Base-by-base conservation (phyloP, 2,888 invertebrate species). In the Drosophila mayaguana region DNA sequence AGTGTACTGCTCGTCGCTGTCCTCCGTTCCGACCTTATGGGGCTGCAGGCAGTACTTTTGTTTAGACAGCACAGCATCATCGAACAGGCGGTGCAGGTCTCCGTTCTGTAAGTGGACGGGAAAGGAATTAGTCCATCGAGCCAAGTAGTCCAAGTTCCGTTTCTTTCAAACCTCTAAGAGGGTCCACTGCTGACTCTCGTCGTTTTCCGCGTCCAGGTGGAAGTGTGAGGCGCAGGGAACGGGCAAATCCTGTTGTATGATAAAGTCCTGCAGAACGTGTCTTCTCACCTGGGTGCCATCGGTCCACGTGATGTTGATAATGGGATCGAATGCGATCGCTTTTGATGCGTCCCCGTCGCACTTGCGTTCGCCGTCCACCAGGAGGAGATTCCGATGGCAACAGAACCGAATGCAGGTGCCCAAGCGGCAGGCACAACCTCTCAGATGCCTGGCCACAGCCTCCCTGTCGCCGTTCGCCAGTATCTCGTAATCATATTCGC, bases 361-460 rank as follows among this genome's bases (percentile, higher is more conserved):
- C 14, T 9, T 22, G 2, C 68, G 55, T 6, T 71, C 59, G 3
- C 50, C n/a, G 0, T 32, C 12, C 1, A 45, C 46, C 11, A 78
- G 63, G 3, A 25, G 1, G 2, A 42, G 59, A 28, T 75, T 63
- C 32, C 12, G n/a, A 9, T 67, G 48, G 43, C 91, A 91, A 62
- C 91, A 91, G 51, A 90, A 81, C 6, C 91, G 83, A 1, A 93
- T 77, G 56, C 93, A 93, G 2, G 80, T 63, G 56, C 83, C 90
- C n/a, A 91, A 38, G 6, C 80, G 42, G 56, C 91, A 91, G 25
- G 85, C 72, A 50, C 91, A 91, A 16, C 91, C 91, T 6, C 90
- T 76, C 1, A 78, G 40, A 59, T 88, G 84, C 6, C 28, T 60
- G 1, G 55, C 1, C 22, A 81, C 81, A 0, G n/a, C 0, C 8